Evolutionary conservation across 2,113 vertebrate species (phyloP).

Genomic region (Polypterus bichir): DNA sequence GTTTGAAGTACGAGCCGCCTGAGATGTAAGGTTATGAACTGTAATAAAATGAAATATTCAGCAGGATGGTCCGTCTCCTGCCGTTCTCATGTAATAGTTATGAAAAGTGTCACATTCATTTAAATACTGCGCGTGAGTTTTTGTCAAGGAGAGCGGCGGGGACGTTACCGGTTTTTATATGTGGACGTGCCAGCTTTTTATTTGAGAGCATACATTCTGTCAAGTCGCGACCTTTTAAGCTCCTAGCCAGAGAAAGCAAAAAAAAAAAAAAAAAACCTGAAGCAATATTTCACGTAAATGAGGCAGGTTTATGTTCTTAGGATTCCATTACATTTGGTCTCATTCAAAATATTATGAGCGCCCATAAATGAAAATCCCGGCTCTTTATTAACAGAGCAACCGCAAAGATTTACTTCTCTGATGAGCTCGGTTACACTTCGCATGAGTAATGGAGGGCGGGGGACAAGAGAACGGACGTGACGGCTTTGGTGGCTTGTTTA

Average conservation of each 20-base stretch:
- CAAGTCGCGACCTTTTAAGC: not conserved
- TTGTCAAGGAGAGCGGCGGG: not conserved
- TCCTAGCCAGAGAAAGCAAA: not conserved
- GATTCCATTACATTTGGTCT: not conserved
- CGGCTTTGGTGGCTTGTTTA: too few relatives aligned
- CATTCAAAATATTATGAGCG: too few relatives aligned
- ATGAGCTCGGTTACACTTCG: not conserved
- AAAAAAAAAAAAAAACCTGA: not conserved
- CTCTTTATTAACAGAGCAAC: not conserved
- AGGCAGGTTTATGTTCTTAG: not conserved
- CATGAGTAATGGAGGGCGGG: too few relatives aligned
- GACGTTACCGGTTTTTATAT: not conserved
- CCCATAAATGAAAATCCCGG: not conserved
- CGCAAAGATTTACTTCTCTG: not conserved
- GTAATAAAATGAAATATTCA: slow-evolving; percentile 25
- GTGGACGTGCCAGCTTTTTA: not conserved
- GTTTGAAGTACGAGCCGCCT: slow-evolving; percentile 4
- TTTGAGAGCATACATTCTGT: not conserved
- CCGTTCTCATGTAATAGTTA: slow-evolving; percentile 16
- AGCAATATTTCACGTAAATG: not conserved
- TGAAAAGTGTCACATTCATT: slow-evolving; percentile 19
- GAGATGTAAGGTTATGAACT: slow-evolving; percentile 16
- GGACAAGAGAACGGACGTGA: too few relatives aligned
- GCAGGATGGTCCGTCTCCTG: slow-evolving; percentile 16
- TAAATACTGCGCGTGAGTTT: not conserved